These are phyloP conservation scores for Nomada lathburiana DNA, from an alignment of 2,888 invertebrate species.

Conservation along the genomic window DNA sequence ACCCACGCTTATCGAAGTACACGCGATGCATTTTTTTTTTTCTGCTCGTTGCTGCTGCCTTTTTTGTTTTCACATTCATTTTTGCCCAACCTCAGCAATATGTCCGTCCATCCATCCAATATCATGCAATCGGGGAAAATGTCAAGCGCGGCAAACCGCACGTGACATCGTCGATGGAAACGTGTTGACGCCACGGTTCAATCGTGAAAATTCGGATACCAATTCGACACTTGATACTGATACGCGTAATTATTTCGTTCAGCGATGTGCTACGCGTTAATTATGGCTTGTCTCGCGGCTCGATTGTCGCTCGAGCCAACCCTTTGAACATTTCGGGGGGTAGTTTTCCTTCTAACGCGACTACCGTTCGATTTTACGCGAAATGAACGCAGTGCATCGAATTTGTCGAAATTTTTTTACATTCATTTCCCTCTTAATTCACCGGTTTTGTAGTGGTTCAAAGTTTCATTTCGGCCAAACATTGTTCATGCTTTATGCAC, in stretches of 20 bases:
- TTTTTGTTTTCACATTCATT: conserved; percentile 48
- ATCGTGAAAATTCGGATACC: conserved; percentile 67
- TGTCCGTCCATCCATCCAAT: conserved; percentile 63
- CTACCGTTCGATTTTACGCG: neutral
- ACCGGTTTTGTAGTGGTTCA: no score
- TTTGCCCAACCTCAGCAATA: conserved; percentile 53
- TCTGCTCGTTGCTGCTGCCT: conserved; percentile 10
- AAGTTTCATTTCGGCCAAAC: no score
- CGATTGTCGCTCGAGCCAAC: neutral
- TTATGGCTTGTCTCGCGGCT: conserved; percentile 9
- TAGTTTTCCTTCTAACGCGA: conserved; percentile 13
- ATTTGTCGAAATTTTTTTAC: neutral
- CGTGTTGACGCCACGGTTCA: conserved; percentile 49
- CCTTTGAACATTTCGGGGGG: conserved; percentile 7
- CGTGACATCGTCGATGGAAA: conserved; percentile 53
- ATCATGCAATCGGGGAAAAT: conserved; percentile 70
- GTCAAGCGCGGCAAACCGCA: conserved; percentile 69
- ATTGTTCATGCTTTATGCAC: no score
- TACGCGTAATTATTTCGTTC: conserved; percentile 65
- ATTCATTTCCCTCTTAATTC: no score
- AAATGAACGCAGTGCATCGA: neutral
- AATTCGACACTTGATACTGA: conserved; percentile 67
- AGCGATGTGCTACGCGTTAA: conserved; percentile 53
- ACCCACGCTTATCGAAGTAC: conserved; percentile 22
- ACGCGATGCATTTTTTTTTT: conserved; percentile 32